Evolutionary conservation across 2,113 vertebrate species (phyloP), one percentile per base, ranked within the genome.

Genomic region (Hymenochirus boettgeri): DNA sequence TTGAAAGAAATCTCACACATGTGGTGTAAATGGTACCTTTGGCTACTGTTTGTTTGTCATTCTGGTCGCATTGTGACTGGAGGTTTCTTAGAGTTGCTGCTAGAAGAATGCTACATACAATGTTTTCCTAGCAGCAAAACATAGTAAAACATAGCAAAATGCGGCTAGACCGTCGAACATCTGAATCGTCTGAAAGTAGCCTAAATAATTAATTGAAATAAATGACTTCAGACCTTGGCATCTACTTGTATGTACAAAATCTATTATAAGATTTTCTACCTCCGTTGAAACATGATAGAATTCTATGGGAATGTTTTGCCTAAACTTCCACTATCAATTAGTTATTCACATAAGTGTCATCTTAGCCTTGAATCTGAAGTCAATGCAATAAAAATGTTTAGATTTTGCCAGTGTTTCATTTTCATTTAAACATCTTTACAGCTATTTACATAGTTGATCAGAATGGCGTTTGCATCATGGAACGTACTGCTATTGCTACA

Each of bases 391-490:
- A 82, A 61, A 61, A 72, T 54, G 69, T 80, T 82, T 82, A 80
- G 25, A 69, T 87, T 84, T 79, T 77, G 62, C 55, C 70, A 72
- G 57, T 80, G 74, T 76, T 84, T 82, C 79, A 79, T 78, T 75
- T 80, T 80, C 74, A 83, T 80, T 84, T 82, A 86, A 85, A 84
- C 67, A 85, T 85, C 73, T 80, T 74, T 61, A 67, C 77, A 78
- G 73, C 72, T 86, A 84, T 87, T 86, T 85, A 83, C 71, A 75
- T 84, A 80, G 71, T 75, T 82, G 74, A 81, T 82, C 77, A 76
- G 72, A 81, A 78, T 63, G 74, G 62, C 76, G 79, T 84, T 83
- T 83, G 74, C 66, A 80, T 64, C 56, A 37, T 27, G 42, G 67
- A 79, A 80, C 77, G 77, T 79, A 21, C 4, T 64, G 69, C 77